Percentiles rank a stretch among this genome's conserved stretches.
Evolutionary conservation across 2,888 invertebrate species (phyloP).

Genomic region (Scaptomyza cyrtandrae): DNA sequence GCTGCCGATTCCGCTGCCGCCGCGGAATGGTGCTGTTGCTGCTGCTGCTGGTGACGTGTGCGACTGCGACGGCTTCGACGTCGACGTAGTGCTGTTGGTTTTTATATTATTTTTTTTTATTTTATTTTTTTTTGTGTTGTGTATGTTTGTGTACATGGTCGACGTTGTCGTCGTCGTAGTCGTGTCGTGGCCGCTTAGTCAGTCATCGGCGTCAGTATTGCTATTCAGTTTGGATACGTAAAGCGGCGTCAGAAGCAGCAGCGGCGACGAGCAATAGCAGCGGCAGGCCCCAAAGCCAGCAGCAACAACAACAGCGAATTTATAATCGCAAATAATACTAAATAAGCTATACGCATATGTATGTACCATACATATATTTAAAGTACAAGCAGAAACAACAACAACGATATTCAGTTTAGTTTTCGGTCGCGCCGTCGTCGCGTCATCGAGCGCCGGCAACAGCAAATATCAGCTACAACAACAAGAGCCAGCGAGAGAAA

Average conservation of each 20-base stretch:
- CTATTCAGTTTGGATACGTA: conserved; percentile 72
- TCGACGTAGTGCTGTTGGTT: conserved; percentile 17
- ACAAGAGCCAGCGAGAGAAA: conserved; percentile 8
- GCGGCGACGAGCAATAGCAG: conserved; percentile 35
- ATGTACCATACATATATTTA: background rate
- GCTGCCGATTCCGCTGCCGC: conserved; percentile 5
- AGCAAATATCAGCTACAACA: conserved; percentile 19
- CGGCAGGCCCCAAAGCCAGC: conserved; percentile 42
- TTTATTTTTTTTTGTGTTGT: background rate
- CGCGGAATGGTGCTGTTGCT: conserved; percentile 11
- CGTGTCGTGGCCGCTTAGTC: conserved; percentile 69
- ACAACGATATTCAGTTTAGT: conserved; percentile 36
- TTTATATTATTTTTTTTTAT: background rate
- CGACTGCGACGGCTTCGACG: conserved; percentile 47
- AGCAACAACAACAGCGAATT: conserved; percentile 33
- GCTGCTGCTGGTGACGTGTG: conserved; percentile 59
- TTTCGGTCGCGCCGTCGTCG: conserved; percentile 55
- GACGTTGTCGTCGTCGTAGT: conserved; percentile 42
- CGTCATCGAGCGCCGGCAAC: conserved; percentile 58
- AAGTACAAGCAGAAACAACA: conserved; percentile 8
- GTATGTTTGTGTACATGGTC: conserved; percentile 18
- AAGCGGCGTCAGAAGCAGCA: conserved; percentile 65
- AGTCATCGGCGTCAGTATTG: conserved; percentile 71
- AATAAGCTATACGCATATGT: background rate
- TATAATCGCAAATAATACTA: conserved; percentile 20